A percentile compares a stretch with the other conserved stretches of the same genome.
These are phyloP conservation scores for Ridgeia piscesae DNA, from an alignment of 1,140 invertebrate species.

Conservation along the genomic window DNA sequence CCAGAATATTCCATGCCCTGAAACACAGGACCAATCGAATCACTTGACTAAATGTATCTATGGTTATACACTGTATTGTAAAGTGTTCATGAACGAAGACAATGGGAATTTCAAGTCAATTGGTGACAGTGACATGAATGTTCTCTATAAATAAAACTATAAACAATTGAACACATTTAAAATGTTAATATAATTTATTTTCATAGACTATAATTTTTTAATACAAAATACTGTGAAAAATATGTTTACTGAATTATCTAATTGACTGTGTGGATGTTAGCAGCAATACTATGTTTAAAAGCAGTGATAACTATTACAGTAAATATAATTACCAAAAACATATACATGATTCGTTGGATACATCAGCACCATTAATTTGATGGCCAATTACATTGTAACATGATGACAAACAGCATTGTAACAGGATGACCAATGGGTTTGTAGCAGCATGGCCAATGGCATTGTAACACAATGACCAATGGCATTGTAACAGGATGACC, in stretches of 20 bases:
- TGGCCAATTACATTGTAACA: no score
- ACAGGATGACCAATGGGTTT: no score
- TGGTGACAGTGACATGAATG: no score
- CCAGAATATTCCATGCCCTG: conserved; percentile 58
- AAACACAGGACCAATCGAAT: background rate
- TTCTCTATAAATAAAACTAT: background rate
- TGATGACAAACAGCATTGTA: no score
- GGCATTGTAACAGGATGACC: background rate
- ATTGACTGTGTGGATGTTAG: background rate
- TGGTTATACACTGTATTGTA: background rate
- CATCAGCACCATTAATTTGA: background rate
- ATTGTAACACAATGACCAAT: background rate
- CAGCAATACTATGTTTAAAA: background rate
- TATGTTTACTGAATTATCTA: background rate
- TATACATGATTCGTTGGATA: background rate
- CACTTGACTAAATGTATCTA: background rate
- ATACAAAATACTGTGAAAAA: background rate
- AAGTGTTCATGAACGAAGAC: no score
- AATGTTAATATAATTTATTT: background rate
- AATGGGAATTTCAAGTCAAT: no score
- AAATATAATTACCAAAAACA: background rate
- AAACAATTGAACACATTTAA: background rate
- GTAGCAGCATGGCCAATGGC: no score
- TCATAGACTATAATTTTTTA: background rate
- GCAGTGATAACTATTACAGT: background rate